Evolutionary conservation across 2,888 invertebrate species (phyloP).

Genomic region (Rhopalosiphum nymphaeae): DNA sequence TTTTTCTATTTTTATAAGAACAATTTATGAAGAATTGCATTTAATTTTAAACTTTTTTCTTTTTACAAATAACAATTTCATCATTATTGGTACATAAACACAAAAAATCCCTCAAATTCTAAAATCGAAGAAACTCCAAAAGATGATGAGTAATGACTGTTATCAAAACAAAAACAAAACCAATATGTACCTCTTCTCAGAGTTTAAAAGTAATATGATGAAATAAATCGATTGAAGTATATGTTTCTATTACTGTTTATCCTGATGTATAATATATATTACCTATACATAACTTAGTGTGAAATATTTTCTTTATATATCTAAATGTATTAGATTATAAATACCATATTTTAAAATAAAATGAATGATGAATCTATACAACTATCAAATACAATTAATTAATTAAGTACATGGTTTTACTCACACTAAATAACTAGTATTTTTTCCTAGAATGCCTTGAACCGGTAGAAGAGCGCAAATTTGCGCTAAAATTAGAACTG

Average conservation of each 20-base stretch:
- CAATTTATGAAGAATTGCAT: no score
- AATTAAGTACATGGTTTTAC: not conserved
- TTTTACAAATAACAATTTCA: no score
- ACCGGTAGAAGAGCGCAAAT: slow-evolving; percentile 74
- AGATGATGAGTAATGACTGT: no score
- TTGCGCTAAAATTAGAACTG: slow-evolving; percentile 73
- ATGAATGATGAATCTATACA: not conserved
- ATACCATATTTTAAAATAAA: not conserved
- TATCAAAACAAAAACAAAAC: no score
- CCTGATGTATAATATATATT: not conserved
- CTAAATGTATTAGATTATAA: not conserved
- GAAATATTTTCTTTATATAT: not conserved
- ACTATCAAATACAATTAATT: not conserved
- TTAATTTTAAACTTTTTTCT: no score
- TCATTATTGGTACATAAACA: no score
- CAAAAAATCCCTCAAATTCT: no score
- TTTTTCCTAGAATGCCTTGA: slow-evolving; percentile 71
- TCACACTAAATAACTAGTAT: slow-evolving; percentile 71
- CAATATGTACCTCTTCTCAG: no score
- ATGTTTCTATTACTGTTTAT: not conserved
- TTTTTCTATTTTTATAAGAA: no score
- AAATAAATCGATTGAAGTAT: not conserved
- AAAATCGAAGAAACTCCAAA: no score
- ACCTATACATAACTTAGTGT: not conserved
- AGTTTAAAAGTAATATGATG: no score